A percentile compares a stretch with the other conserved stretches of the same genome.
phyloP scores from a whole-genome alignment of 2,113 vertebrate species.

The Paramisgurnus dabryanus region DNA sequence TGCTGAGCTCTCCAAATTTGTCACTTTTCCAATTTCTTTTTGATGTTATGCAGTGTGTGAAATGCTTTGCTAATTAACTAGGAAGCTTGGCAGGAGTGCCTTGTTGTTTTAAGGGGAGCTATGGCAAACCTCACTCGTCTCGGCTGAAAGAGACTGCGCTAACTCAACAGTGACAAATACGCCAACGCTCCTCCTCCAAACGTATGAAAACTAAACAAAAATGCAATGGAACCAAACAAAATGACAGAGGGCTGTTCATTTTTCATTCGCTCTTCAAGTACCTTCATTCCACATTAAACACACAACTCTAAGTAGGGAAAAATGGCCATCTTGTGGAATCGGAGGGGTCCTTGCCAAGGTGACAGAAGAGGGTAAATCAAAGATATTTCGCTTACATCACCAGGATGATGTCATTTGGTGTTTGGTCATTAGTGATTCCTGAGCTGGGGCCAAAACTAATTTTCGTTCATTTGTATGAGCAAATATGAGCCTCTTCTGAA shows the following conservation, averaged over 20 bases:
- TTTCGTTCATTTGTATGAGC: slow-evolving; percentile 62
- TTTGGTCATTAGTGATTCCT: slow-evolving; percentile 71
- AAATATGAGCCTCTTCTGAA: slow-evolving; percentile 57
- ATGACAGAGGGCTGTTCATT: slow-evolving; percentile 54
- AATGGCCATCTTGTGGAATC: slow-evolving; percentile 55
- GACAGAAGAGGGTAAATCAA: slow-evolving; percentile 66
- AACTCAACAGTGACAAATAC: slow-evolving; percentile 67
- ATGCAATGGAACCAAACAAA: slow-evolving; percentile 53
- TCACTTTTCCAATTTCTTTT: slow-evolving; percentile 60
- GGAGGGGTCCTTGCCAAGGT: slow-evolving; percentile 61
- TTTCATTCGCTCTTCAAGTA: slow-evolving; percentile 46
- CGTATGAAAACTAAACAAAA: slow-evolving; percentile 56
- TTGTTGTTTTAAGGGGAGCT: slow-evolving; percentile 69
- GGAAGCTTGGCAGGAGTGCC: slow-evolving; percentile 68
- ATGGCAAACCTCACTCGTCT: slow-evolving; percentile 70
- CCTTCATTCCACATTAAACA: slow-evolving; percentile 60
- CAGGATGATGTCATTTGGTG: slow-evolving; percentile 69
- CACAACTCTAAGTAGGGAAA: slow-evolving; percentile 20
- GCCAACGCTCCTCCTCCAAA: slow-evolving; percentile 39
- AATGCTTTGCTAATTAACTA: slow-evolving; percentile 73
- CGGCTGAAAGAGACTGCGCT: slow-evolving; percentile 60
- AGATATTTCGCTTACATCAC: slow-evolving; percentile 69
- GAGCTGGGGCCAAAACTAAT: slow-evolving; percentile 64
- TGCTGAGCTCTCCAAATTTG: slow-evolving; percentile 34
- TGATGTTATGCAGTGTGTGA: slow-evolving; percentile 75